Evolutionary conservation across 2,113 vertebrate genomes (phyloP), one percentile per base, ranked within the genome.

Genomic region (Anolis sagrei): DNA sequence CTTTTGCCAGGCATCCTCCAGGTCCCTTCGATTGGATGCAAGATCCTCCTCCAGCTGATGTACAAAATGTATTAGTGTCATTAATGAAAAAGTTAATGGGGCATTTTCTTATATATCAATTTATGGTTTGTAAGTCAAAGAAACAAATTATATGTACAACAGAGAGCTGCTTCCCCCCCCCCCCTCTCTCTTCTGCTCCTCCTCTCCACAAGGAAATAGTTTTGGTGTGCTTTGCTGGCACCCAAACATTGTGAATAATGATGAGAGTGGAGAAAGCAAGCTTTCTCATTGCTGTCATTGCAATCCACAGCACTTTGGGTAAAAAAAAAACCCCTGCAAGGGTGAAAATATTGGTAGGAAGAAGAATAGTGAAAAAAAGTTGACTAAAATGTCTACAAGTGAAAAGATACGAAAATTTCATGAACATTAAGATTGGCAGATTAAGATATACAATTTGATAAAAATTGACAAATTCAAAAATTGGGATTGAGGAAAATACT

Each of bases 51-150:
- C 97, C 97, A 95, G 97, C 97, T 96, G 96, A 96, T 96, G 96
- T 97, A 97, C 96, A 96, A 96, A 98, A 98, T 97, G 97, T 97
- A 98, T 98, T 98, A 98, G 97, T 98, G 97, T 97, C 98, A 99
- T 99, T 99, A 99, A 99, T 99, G 98, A 99, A 99, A 98, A 99
- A 99, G 98, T 99, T 99, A 99, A 99, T 99, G 98, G 98, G 96
- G 97, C 98, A 98, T 99, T 98, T 98, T 99, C 97, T 98, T 98
- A 98, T 98, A 98, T 98, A 99, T 99, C 98, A 98, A 99, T 99
- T 99, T 99, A 98, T 98, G 98, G 98, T 98, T 97, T 97, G 98
- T 98, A 98, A 97, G 98, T 97, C 98, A 97, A 97, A 97, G 95
- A 97, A 97, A 97, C 97, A 98, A 98, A 98, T 98, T 97, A 98